Conservation (phyloP, 2,113 vertebrate species). For the Catagonus wagneri region DNA sequence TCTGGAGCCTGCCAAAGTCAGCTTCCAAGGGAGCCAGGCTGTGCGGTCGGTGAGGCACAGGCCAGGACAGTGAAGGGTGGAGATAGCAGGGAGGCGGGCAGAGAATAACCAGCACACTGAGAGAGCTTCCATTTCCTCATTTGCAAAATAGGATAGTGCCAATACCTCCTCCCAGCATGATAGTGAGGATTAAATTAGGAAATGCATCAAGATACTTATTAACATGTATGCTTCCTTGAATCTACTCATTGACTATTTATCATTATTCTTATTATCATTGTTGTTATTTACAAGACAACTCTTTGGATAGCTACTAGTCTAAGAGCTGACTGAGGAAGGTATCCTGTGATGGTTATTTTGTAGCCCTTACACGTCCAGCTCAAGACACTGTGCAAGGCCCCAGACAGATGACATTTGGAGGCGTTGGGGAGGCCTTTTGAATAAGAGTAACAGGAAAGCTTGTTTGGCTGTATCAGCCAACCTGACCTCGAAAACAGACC, state of each 20-base stretch:
- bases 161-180: not conserved
- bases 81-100: not conserved
- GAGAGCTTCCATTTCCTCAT: not conserved
- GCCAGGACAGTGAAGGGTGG: not conserved
- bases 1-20: not conserved
- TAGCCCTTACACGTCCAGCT: not conserved
- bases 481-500: conserved; percentile 36
- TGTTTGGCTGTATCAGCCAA: not conserved
- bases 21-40: not conserved
- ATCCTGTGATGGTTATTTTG: not conserved
- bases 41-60: not conserved
- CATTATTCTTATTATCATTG: not conserved
- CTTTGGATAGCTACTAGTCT: not conserved
- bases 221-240: not conserved
- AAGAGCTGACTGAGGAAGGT: not conserved
- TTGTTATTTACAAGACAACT: not conserved
- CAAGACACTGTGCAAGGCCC: not conserved
- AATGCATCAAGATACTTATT: not conserved
- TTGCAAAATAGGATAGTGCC: not conserved
- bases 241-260: not conserved
- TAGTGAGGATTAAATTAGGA: not conserved
- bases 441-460: not conserved
- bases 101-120: not conserved
- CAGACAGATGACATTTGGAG: not conserved
- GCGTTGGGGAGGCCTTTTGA: not conserved